These are phyloP conservation scores for Mnemiopsis leidyi DNA, from an alignment of 37 sponge, comb jelly and placozoan species.

Conservation along the genomic window DNA sequence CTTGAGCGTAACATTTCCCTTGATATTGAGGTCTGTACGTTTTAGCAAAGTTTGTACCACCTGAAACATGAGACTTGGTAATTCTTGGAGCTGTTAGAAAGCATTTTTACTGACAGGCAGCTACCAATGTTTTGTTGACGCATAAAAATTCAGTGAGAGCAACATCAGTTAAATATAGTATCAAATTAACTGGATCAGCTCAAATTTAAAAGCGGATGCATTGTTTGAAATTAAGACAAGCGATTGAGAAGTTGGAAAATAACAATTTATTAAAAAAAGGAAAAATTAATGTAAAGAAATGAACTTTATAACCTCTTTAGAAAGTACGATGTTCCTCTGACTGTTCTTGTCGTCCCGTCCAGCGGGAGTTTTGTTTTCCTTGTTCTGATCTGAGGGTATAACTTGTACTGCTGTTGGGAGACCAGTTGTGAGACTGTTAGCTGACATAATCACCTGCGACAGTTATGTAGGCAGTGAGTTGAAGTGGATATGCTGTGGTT, in stretches of 20 bases:
- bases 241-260: too few species aligned
- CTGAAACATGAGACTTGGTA: not conserved
- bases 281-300: too few species aligned
- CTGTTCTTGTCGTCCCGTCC: not conserved
- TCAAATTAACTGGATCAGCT: too few species aligned
- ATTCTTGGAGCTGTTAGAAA: not conserved
- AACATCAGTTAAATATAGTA: too few species aligned
- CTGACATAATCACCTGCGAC: conserved; percentile 50
- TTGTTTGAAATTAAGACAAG: not conserved
- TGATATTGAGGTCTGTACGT: not conserved
- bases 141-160: too few species aligned
- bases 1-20: conserved; percentile 29
- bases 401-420: not conserved
- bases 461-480: too few species aligned
- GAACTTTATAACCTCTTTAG: conserved; percentile 30
- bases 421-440: not conserved
- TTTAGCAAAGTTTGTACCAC: conserved; percentile 22
- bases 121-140: too few species aligned
- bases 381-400: conserved; percentile 11
- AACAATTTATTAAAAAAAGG: too few species aligned
- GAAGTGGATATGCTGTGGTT: too few species aligned
- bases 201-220: too few species aligned
- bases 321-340: conserved; percentile 43
- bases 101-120: too few species aligned
- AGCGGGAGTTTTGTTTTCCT: not conserved